A percentile compares a stretch with the other conserved stretches of the same genome.
phyloP scores from a whole-genome alignment of 2,113 vertebrate genomes.

The Smithornis capensis region DNA sequence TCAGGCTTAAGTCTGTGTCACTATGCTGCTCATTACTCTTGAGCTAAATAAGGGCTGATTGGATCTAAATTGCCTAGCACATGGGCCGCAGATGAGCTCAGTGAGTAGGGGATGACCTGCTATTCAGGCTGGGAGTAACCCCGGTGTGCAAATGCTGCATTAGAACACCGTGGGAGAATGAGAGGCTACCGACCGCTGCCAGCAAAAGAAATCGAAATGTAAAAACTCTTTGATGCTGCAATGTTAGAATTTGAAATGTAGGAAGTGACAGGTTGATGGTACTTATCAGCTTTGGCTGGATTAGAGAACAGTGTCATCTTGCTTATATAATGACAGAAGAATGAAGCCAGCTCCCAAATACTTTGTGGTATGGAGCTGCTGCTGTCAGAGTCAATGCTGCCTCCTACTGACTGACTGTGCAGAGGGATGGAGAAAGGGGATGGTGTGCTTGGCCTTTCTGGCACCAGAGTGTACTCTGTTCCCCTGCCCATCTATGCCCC shows the following conservation, averaged over 20 bases:
- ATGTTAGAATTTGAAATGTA: slow-evolving; percentile 87
- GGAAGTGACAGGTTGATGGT: slow-evolving; percentile 89
- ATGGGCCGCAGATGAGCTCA: slow-evolving; percentile 87
- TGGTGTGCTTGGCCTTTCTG: neutral
- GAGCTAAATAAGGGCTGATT: slow-evolving; percentile 91
- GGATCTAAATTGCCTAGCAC: slow-evolving; percentile 90
- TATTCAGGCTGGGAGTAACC: slow-evolving; percentile 89
- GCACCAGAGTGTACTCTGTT: neutral
- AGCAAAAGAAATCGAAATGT: slow-evolving; percentile 89
- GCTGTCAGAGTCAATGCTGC: slow-evolving; percentile 73
- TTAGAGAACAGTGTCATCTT: slow-evolving; percentile 87
- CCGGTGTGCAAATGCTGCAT: slow-evolving; percentile 86
- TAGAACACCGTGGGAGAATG: slow-evolving; percentile 86
- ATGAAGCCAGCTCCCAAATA: slow-evolving; percentile 78
- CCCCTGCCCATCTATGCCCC: fast-evolving
- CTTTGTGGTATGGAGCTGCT: slow-evolving; percentile 44
- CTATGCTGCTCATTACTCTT: slow-evolving; percentile 91
- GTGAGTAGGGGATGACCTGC: slow-evolving; percentile 87
- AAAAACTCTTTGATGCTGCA: slow-evolving; percentile 88
- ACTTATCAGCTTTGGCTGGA: slow-evolving; percentile 88
- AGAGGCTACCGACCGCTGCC: slow-evolving; percentile 82
- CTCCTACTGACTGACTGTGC: slow-evolving; percentile 69
- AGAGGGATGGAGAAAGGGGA: neutral
- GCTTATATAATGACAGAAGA: slow-evolving; percentile 85
- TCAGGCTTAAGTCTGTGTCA: slow-evolving; percentile 91